Evolutionary conservation across 1,140 invertebrate species (phyloP).

Genomic region (Drusus annulatus): DNA sequence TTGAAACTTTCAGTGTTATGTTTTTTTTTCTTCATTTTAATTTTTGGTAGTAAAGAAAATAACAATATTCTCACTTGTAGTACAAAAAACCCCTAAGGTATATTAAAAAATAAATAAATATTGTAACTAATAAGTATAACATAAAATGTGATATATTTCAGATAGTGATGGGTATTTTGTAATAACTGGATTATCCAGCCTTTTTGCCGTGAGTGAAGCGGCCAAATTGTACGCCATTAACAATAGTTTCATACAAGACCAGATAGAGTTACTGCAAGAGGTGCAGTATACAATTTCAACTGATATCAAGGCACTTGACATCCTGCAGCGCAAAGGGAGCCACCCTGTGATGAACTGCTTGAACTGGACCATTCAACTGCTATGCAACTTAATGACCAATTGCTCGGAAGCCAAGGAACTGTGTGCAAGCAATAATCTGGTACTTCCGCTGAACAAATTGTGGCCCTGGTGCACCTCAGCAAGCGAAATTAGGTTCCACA

Average conservation of each 20-base stretch:
- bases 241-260: slow-evolving; percentile 38
- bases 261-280: slow-evolving; percentile 47
- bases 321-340: slow-evolving; percentile 40
- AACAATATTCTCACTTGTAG: no score
- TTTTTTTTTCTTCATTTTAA: no score
- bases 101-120: no score
- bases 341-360: slow-evolving; percentile 45
- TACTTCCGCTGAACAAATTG: slow-evolving; percentile 53
- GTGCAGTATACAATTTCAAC: slow-evolving; percentile 48
- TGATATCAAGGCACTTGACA: slow-evolving; percentile 30
- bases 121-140: no score
- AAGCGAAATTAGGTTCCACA: slow-evolving; percentile 41
- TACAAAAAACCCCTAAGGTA: no score
- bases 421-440: slow-evolving; percentile 44
- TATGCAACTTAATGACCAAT: slow-evolving; percentile 51
- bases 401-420: slow-evolving; percentile 47
- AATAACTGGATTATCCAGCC: slow-evolving; percentile 41
- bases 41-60: no score
- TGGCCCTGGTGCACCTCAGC: slow-evolving; percentile 53
- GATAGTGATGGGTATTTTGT: slow-evolving; percentile 37
- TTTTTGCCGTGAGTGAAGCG: slow-evolving; percentile 49
- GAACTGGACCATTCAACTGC: slow-evolving; percentile 46
- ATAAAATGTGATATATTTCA: slow-evolving; percentile 36
- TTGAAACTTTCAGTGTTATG: no score
- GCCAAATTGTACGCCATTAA: slow-evolving; percentile 47